Evolutionary conservation across 1,140 invertebrate genomes (phyloP).

Genomic region (Theocolax elegans): DNA sequence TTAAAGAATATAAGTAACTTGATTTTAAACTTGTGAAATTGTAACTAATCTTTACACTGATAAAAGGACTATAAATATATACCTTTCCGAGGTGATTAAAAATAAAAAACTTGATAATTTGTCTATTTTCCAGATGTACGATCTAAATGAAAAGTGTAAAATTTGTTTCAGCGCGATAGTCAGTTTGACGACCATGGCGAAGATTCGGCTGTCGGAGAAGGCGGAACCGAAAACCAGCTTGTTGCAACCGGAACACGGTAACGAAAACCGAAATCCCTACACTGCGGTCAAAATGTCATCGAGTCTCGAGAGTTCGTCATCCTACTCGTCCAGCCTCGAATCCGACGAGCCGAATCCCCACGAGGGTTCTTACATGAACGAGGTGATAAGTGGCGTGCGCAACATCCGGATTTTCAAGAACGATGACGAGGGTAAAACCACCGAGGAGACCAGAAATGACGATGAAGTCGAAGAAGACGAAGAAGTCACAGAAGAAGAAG

Average conservation of each 20-base stretch:
- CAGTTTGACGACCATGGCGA: conserved; percentile 7
- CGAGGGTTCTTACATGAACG: too few species aligned
- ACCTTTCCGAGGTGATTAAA: too few species aligned
- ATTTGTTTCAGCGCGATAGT: background rate
- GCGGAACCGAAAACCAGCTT: background rate
- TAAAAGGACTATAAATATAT: too few species aligned
- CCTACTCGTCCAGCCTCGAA: conserved; percentile 15
- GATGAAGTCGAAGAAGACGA: conserved; percentile 7
- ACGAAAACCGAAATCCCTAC: background rate
- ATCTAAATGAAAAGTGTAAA: background rate
- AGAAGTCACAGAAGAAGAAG: background rate
- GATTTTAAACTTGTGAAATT: too few species aligned
- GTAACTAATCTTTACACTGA: too few species aligned
- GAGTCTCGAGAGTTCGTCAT: background rate
- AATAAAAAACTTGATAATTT: too few species aligned
- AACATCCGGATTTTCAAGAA: background rate
- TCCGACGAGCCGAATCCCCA: background rate
- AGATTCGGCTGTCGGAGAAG: conserved; percentile 5
- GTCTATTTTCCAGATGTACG: too few species aligned
- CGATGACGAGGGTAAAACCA: too few species aligned
- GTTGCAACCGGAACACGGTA: background rate
- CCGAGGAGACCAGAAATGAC: background rate
- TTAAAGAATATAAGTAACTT: too few species aligned
- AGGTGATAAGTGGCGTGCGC: background rate
- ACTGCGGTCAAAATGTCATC: background rate